Evolutionary conservation across 2,113 vertebrate species (phyloP), one percentile per base, ranked within the genome.

Genomic region (Mungos mungo): DNA sequence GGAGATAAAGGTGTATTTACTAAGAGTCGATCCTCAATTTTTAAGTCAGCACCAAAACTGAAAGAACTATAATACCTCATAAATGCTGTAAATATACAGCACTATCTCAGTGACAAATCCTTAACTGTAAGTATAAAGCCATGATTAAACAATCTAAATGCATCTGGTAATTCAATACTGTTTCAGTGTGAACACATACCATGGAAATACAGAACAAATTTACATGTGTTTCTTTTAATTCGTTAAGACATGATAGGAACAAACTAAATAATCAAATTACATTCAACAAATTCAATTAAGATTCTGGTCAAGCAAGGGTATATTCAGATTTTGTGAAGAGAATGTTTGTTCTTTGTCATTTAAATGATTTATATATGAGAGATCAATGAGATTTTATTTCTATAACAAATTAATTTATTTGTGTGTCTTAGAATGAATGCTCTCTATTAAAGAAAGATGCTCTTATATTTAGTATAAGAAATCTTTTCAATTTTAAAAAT

Each of bases 161-260:
- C 5, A 21, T 45, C 4, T 9, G 38, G 35, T 66, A n/a, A 87
- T 68, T 71, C 38, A 76, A 27, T 54, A 45, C 31, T 80, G 18
- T 74, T 52, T 66, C 25, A 95, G 6, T 79, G 86, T 83, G 63
- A 88, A n/a, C 4, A 89, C 18, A 71, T 76, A 2, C 4, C 8
- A 38, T n/a, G 76, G n/a, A 31, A 89, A 90, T 23, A 41, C 6
- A 47, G 35, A 71, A 85, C 45, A 33, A 29, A 54, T 76, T 72
- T 74, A 93, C 93, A 47, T 60, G 35, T 0, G 38, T 52, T 88
- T 85, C 33, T 82, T 85, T 90, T 72, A 74, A 84, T 88, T 72
- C 45, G 91, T 47, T 88, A 93, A 93, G 35, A 87, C 45, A 88
- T 79, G 21, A 95, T 63, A 71, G 8, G 41, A 96, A 88, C 23